Conservation (phyloP, 2,797 vertebrate genomes). For the Spheniscus humboldti region DNA sequence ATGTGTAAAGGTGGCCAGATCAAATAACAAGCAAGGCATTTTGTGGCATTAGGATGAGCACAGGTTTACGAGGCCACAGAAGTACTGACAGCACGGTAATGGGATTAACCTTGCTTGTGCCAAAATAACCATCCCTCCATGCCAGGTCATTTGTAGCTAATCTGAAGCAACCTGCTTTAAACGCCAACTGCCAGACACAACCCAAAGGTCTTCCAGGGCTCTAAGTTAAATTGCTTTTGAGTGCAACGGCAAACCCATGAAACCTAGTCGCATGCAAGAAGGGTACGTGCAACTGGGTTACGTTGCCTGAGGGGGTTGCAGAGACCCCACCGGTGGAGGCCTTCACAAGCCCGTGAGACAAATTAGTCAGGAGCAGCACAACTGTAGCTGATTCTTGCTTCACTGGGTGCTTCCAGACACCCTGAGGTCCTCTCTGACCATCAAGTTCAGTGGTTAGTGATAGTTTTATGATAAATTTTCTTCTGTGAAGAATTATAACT, state of each 20-base stretch:
- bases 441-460: neutral
- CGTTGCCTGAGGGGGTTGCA: rapidly evolving
- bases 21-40: neutral
- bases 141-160: neutral
- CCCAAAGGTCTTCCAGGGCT: neutral
- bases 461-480: neutral
- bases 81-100: neutral
- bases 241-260: neutral
- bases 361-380: neutral
- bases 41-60: neutral
- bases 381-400: neutral
- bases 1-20: neutral
- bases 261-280: neutral
- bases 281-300: rapidly evolving
- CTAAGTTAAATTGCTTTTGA: neutral
- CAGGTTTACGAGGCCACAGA: neutral
- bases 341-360: neutral
- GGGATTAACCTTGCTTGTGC: neutral
- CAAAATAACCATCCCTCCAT: neutral
- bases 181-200: neutral
- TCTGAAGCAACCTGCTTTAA: slow-evolving; percentile 17
- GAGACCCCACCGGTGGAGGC: neutral
- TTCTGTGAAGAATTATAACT: neutral
- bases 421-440: neutral
- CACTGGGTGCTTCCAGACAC: neutral